phyloP scores from a whole-genome alignment of 1,140 invertebrate species.

The Atta cephalotes region DNA sequence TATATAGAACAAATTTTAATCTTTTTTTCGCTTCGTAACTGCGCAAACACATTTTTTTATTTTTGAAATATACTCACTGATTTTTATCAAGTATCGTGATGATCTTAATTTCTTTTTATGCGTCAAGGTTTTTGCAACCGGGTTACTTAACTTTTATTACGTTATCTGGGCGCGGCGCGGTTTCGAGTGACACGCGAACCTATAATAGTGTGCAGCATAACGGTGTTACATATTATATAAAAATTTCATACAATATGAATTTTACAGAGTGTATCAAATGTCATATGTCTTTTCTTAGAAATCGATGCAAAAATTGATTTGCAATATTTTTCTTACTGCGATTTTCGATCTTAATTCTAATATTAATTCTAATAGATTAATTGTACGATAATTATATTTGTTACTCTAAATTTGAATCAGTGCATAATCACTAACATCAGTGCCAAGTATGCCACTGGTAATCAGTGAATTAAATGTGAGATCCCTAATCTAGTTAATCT shows the following conservation, averaged over 20 bases:
- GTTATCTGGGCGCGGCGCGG: neutral
- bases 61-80: slow-evolving; percentile 52
- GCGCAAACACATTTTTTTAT: slow-evolving; percentile 32
- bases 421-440: too few species aligned
- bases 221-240: neutral
- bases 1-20: neutral
- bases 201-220: neutral
- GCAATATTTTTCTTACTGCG: neutral
- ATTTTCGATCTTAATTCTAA: neutral
- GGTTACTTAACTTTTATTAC: slow-evolving; percentile 36
- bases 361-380: neutral
- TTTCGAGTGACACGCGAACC: slow-evolving; percentile 55
- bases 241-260: neutral
- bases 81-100: slow-evolving; percentile 57
- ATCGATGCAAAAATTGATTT: neutral
- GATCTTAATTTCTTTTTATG: slow-evolving; percentile 71
- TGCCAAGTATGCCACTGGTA: too few species aligned
- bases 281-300: neutral
- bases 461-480: too few species aligned
- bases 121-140: slow-evolving; percentile 61
- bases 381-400: slow-evolving; percentile 4
- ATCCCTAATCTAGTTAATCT: too few species aligned
- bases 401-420: too few species aligned
- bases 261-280: slow-evolving; percentile 7
- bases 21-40: slow-evolving; percentile 1